These are phyloP conservation scores for Dorcus hopei DNA, from an alignment of 2,888 invertebrate species.

Conservation along the genomic window DNA sequence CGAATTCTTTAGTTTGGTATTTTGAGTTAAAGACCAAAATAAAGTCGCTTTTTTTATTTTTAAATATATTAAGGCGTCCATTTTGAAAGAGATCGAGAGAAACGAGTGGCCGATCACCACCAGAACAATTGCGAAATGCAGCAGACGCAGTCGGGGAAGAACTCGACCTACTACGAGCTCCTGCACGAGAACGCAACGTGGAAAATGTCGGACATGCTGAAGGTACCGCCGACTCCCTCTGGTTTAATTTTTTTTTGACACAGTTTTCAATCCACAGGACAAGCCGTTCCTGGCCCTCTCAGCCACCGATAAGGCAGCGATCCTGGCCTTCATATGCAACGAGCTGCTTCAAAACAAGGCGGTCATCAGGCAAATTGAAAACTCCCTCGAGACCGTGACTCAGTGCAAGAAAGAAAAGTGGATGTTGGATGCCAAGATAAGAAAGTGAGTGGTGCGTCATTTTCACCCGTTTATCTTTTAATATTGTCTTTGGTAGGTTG, in stretches of 20 bases:
- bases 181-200: conserved; percentile 75
- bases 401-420: conserved; percentile 89
- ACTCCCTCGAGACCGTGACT: conserved; percentile 73
- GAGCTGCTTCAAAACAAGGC: conserved; percentile 92
- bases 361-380: conserved; percentile 86
- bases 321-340: conserved; percentile 89
- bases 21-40: not conserved
- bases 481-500: conserved; percentile 49
- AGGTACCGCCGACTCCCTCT: conserved; percentile 34
- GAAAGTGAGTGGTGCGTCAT: conserved; percentile 70
- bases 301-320: conserved; percentile 82
- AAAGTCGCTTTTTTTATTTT: not conserved
- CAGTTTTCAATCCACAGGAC: conserved; percentile 44
- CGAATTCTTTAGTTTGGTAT: not conserved
- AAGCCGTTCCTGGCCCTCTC: conserved; percentile 83
- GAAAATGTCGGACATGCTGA: conserved; percentile 75
- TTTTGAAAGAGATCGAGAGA: conserved; percentile 77
- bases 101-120: conserved; percentile 78
- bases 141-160: conserved; percentile 68
- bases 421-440: conserved; percentile 86
- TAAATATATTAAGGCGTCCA: conserved; percentile 58
- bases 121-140: conserved; percentile 68
- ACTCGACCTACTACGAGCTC: conserved; percentile 74
- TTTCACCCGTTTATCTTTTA: no score
- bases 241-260: conserved; percentile 1